Base-by-base conservation (phyloP, 2,113 vertebrate genomes). In the Seriola quinqueradiata region DNA sequence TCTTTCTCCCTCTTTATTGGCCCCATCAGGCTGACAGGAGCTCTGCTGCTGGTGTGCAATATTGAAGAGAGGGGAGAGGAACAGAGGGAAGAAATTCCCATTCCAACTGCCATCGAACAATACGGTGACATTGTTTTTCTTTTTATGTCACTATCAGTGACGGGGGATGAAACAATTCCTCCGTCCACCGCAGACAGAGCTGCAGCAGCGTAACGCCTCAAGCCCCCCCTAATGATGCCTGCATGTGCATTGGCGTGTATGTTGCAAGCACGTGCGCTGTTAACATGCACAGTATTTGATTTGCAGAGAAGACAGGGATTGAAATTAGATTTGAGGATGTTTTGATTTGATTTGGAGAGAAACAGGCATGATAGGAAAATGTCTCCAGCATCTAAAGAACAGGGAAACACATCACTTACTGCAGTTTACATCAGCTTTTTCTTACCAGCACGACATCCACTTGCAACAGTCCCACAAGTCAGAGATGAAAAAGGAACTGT, bases 31-130 rank as follows among this genome's bases (percentile, higher is more conserved):
- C 68, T 68, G 84, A 78, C 74, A 77, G 75, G 78, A 44, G 68
- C 78, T 79, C 61, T 55, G 74, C 69, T 75, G 77, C 58, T 50
- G 63, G 46, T 78, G 70, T 65, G 72, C 59, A 86, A 87, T 78
- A 79, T 70, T 85, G 64, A 87, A 85, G 60, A 81, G 36, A 54
- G 10, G 23, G 36, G 13, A 58, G 67, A 64, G 36, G 54, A 75
- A 79, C 68, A 71, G 69, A 80, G 73, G 72, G 28, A 63, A 19
- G 48, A 19, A 23, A 80, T 52, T 64, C 69, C 72, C 75, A 74
- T 38, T 19, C 9, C 46, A 63, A 28, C 57, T 3, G 1, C 52
- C 28, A 3, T 19, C 14, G 4, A 72, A 19, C 42, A 28, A 19
- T 28, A 42, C 55, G 21, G n/a, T 23, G 74, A 44, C 14, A 52